Evolutionary conservation across 2,113 vertebrate genomes (phyloP).

Genomic region (Malurus elegans): DNA sequence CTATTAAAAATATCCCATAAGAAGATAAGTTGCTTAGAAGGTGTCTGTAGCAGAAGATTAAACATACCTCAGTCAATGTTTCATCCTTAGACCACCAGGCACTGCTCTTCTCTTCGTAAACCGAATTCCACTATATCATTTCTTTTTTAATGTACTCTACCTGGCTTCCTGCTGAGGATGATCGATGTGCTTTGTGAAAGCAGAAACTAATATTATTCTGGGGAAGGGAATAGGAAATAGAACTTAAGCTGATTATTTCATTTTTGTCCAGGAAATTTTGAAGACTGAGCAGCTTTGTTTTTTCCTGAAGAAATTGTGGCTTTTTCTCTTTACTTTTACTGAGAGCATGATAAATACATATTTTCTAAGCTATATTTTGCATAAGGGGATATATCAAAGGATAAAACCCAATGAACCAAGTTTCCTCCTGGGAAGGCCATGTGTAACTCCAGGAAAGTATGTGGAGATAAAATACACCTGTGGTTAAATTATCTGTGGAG

Average conservation of each 20-base stretch:
- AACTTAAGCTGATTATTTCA: slow-evolving; percentile 12
- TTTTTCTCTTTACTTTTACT: neutral
- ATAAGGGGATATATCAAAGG: neutral
- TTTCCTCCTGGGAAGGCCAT: slow-evolving; percentile 2
- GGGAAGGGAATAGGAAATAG: slow-evolving; percentile 6
- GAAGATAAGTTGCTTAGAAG: slow-evolving; percentile 55
- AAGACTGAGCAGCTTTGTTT: neutral
- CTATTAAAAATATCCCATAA: slow-evolving; percentile 50
- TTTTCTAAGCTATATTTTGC: neutral
- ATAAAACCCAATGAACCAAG: neutral
- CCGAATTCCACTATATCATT: slow-evolving; percentile 34
- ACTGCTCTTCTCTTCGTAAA: slow-evolving; percentile 30
- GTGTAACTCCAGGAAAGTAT: neutral
- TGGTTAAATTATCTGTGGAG: slow-evolving; percentile 12
- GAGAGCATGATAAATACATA: neutral
- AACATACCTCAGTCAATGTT: slow-evolving; percentile 11
- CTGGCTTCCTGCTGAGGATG: slow-evolving; percentile 20
- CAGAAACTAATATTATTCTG: slow-evolving; percentile 45
- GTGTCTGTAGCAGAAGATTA: slow-evolving; percentile 42
- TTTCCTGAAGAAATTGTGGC: neutral
- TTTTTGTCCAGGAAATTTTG: neutral
- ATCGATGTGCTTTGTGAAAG: slow-evolving; percentile 11
- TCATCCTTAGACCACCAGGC: slow-evolving; percentile 22
- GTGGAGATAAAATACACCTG: slow-evolving; percentile 8
- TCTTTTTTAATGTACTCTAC: slow-evolving; percentile 52